These are phyloP conservation scores for Ophonus ardosiacus DNA, from an alignment of 2,888 invertebrate species.

Conservation along the genomic window DNA sequence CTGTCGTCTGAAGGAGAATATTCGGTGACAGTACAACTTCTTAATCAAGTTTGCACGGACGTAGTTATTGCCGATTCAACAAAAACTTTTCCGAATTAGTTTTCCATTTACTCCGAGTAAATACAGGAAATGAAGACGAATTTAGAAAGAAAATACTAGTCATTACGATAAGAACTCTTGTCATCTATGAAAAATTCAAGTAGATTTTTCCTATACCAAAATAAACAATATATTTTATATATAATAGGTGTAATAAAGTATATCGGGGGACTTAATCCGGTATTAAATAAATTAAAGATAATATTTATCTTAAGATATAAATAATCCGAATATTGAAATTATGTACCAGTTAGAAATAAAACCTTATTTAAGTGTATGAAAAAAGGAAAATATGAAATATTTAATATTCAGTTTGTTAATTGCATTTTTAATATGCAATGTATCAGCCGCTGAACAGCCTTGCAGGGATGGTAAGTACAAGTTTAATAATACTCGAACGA, in stretches of 20 bases:
- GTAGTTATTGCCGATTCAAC: constrained; percentile 41
- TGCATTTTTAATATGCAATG: not conserved
- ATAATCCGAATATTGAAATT: not conserved
- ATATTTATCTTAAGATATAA: constrained; percentile 22
- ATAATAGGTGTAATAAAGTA: not conserved
- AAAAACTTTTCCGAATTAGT: constrained; percentile 41
- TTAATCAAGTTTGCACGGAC: constrained; percentile 41
- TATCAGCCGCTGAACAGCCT: not conserved
- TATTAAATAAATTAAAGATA: constrained; percentile 4
- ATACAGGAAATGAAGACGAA: constrained; percentile 34
- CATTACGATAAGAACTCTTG: constrained; percentile 16
- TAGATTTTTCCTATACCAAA: not conserved
- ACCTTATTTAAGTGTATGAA: not conserved
- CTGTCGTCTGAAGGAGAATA: constrained; percentile 34
- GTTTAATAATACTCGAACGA: not conserved
- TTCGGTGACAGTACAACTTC: constrained; percentile 50
- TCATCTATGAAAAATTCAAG: not conserved
- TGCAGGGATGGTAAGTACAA: constrained; percentile 9
- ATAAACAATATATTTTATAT: constrained; percentile 18
- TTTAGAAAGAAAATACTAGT: constrained; percentile 28
- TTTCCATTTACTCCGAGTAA: constrained; percentile 36
- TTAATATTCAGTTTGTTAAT: not conserved
- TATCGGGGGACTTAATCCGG: not conserved
- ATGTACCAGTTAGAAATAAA: not conserved
- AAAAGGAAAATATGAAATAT: constrained; percentile 5